These are phyloP conservation scores for Chlorops oryzae DNA, from an alignment of 1,140 invertebrate species.

Conservation along the genomic window DNA sequence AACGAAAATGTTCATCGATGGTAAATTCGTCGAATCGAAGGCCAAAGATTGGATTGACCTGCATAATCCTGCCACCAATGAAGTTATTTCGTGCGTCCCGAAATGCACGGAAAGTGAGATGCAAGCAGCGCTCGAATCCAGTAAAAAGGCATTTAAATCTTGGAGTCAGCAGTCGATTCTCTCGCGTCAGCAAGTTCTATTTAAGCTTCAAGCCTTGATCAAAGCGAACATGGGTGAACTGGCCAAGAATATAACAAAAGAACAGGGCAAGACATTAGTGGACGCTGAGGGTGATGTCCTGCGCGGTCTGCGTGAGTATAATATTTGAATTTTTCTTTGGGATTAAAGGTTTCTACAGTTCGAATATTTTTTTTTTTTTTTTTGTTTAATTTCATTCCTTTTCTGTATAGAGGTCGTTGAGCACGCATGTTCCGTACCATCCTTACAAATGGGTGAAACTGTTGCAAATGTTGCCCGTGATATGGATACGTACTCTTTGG, in stretches of 20 bases:
- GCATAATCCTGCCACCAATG: constrained; percentile 88
- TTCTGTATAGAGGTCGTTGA: constrained; percentile 84
- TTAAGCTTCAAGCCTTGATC: constrained; percentile 66
- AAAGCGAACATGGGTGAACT: constrained; percentile 73
- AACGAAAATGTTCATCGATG: constrained; percentile 93
- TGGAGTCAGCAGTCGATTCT: constrained; percentile 93
- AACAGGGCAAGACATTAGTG: constrained; percentile 95
- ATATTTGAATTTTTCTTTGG: neutral
- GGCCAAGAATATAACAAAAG: constrained; percentile 85
- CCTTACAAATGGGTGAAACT: constrained; percentile 86
- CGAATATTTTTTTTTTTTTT: constrained; percentile 6
- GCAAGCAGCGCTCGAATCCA: constrained; percentile 80
- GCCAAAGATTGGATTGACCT: constrained; percentile 89
- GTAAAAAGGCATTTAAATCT: constrained; percentile 66
- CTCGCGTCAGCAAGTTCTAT: constrained; percentile 92
- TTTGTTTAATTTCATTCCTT: constrained; percentile 14
- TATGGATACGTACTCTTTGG: constrained; percentile 86
- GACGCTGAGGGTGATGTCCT: constrained; percentile 99
- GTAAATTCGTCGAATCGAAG: constrained; percentile 91
- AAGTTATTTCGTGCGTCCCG: constrained; percentile 79
- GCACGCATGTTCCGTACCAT: constrained; percentile 88
- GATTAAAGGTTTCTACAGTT: no score
- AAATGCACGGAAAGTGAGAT: constrained; percentile 88
- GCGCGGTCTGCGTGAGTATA: constrained; percentile 83
- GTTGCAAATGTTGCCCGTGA: constrained; percentile 87